Percentiles rank a stretch among this genome's conserved stretches.
Conservation (phyloP, 2,888 invertebrate species). For the Molorchus minor region DNA sequence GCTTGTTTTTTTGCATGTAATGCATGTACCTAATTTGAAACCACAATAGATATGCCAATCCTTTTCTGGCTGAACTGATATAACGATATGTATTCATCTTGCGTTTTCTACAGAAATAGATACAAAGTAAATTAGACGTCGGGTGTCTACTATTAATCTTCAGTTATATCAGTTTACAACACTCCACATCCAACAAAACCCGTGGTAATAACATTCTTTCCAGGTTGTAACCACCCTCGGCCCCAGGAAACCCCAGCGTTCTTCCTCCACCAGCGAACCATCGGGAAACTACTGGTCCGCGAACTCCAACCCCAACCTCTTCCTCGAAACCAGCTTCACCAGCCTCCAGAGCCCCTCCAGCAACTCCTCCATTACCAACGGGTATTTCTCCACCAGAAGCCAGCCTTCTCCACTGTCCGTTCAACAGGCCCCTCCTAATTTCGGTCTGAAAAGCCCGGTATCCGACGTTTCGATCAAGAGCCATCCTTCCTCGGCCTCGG, state of each 20-base stretch:
- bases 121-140: too few species aligned
- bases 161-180: too few species aligned
- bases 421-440: conserved; percentile 27
- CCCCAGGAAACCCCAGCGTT: conserved; percentile 79
- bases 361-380: conserved; percentile 59
- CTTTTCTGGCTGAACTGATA: too few species aligned
- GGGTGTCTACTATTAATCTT: too few species aligned
- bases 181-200: too few species aligned
- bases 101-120: too few species aligned
- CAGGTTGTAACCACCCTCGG: conserved; percentile 82
- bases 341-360: conserved; percentile 68
- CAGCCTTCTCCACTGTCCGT: conserved; percentile 53
- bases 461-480: conserved; percentile 45
- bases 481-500: conserved; percentile 50
- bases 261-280: conserved; percentile 58
- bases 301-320: conserved; percentile 65
- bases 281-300: conserved; percentile 43
- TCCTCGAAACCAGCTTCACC: conserved; percentile 80
- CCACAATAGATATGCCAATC: too few species aligned
- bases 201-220: conserved; percentile 29
- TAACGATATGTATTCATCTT: too few species aligned
- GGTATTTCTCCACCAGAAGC: conserved; percentile 56
- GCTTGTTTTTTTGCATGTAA: too few species aligned
- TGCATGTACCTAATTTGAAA: too few species aligned
- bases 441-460: conserved; percentile 8